Conservation (phyloP, 30 jellyfish, hydroid and myxozoan genomes). For the Aurelia coerulea region DNA sequence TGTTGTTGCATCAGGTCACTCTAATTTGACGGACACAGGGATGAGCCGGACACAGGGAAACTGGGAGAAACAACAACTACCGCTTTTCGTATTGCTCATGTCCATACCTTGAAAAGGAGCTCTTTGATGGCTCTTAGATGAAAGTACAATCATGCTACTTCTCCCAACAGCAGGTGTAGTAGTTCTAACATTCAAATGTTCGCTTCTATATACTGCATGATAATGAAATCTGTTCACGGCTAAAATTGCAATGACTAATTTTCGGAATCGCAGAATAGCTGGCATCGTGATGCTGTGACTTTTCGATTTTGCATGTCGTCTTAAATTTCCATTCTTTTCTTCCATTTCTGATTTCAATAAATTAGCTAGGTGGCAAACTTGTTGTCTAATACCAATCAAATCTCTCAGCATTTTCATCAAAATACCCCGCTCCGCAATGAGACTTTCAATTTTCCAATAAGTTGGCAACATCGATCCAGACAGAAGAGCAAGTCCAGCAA, state of each 20-base stretch:
- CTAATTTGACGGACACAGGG: too few relatives aligned
- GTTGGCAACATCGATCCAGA: conserved; percentile 41
- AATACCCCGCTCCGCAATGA: conserved; percentile 11
- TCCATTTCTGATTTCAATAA: conserved; percentile 71
- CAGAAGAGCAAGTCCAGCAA: conserved; percentile 38
- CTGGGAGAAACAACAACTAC: too few relatives aligned
- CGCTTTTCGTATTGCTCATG: background rate
- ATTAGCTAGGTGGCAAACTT: conserved; percentile 29
- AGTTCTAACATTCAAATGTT: background rate
- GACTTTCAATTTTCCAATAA: background rate
- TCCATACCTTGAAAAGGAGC: conserved; percentile 5
- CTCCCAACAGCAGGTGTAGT: background rate
- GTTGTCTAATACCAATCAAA: conserved; percentile 25
- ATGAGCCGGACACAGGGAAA: too few relatives aligned
- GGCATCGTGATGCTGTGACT: background rate
- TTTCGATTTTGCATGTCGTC: conserved; percentile 27
- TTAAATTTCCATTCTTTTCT: conserved; percentile 23
- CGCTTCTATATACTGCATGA: conserved; percentile 26
- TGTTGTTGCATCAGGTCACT: too few relatives aligned
- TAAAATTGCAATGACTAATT: conserved; percentile 66
- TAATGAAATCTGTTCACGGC: conserved; percentile 56
- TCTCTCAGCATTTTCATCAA: conserved; percentile 9
- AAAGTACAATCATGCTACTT: background rate
- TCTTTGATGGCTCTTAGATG: background rate
- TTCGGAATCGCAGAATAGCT: conserved; percentile 67